Conservation (phyloP, 2,113 vertebrate genomes). For the Colistium nudipinnis region DNA sequence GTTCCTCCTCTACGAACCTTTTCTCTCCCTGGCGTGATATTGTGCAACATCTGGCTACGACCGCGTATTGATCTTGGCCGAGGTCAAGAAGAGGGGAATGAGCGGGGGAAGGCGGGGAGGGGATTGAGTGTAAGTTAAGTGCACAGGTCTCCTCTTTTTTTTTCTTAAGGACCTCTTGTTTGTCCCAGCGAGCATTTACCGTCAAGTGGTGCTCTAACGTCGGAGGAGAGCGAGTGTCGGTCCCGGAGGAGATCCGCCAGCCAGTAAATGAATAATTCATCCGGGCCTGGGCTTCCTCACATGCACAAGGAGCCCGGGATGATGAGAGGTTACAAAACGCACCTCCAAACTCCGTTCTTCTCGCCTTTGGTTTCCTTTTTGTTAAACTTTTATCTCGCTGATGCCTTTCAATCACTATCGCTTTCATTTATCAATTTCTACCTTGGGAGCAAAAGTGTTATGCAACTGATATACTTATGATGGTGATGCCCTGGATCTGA, state of each 20-base stretch:
- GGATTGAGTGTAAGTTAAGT: conserved; percentile 62
- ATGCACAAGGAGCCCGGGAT: conserved; percentile 51
- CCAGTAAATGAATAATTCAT: conserved; percentile 80
- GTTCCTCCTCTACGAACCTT: conserved; percentile 47
- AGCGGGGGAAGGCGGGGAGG: not conserved
- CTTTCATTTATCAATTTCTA: conserved; percentile 29
- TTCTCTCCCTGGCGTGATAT: conserved; percentile 46
- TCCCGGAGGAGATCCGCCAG: conserved; percentile 61
- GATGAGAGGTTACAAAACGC: conserved; percentile 53
- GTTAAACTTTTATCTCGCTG: not conserved
- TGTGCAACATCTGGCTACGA: conserved; percentile 76
- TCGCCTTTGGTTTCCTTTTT: not conserved
- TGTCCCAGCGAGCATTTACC: conserved; percentile 74
- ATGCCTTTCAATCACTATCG: not conserved
- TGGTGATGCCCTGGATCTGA: conserved; percentile 71
- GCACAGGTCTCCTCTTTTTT: conserved; percentile 68
- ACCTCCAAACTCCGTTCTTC: conserved; percentile 7
- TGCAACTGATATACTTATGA: conserved; percentile 64
- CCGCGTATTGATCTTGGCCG: conserved; percentile 75
- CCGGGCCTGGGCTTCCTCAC: conserved; percentile 53
- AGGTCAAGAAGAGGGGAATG: conserved; percentile 49
- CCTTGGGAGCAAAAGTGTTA: conserved; percentile 57
- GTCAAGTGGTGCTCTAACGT: conserved; percentile 74
- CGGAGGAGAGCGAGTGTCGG: conserved; percentile 35
- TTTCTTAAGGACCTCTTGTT: conserved; percentile 74